A percentile compares a stretch with the other conserved stretches of the same genome.
phyloP scores from a whole-genome alignment of 2,113 vertebrate genomes.

The Myrmophylax atrothorax region DNA sequence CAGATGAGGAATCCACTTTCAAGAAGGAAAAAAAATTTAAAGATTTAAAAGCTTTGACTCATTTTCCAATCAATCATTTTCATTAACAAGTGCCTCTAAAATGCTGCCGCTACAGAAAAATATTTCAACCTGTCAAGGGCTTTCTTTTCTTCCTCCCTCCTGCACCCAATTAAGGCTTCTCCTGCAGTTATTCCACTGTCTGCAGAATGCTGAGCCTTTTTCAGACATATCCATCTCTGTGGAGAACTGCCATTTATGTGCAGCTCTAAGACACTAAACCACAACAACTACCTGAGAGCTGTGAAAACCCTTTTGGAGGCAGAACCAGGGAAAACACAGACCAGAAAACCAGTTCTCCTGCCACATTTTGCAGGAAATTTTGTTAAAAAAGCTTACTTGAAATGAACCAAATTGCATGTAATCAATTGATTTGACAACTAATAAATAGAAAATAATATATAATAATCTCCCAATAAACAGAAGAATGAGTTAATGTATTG shows the following conservation, averaged over 20 bases:
- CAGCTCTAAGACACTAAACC: background rate
- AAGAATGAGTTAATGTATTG: background rate
- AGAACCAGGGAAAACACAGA: background rate
- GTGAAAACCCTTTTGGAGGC: constrained; percentile 4
- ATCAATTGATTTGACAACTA: background rate
- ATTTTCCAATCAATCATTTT: constrained; percentile 70
- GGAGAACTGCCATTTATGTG: constrained; percentile 36
- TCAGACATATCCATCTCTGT: background rate
- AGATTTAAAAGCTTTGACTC: constrained; percentile 68
- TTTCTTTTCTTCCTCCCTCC: constrained; percentile 11
- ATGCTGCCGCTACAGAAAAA: constrained; percentile 47
- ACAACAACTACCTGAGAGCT: background rate
- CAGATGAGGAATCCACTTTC: constrained; percentile 38
- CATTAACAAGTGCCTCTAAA: constrained; percentile 59
- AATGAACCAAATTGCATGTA: background rate
- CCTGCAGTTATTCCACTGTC: constrained; percentile 27
- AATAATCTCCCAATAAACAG: background rate
- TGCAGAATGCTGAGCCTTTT: constrained; percentile 12
- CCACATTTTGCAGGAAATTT: background rate
- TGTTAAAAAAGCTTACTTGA: background rate
- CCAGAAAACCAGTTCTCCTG: background rate
- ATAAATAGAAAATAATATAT: background rate
- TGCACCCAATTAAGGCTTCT: constrained; percentile 45
- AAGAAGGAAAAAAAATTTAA: background rate
- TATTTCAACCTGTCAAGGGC: constrained; percentile 55